phyloP scores from a whole-genome alignment of 2,797 vertebrate species.

The Triplophysa bombifrons region DNA sequence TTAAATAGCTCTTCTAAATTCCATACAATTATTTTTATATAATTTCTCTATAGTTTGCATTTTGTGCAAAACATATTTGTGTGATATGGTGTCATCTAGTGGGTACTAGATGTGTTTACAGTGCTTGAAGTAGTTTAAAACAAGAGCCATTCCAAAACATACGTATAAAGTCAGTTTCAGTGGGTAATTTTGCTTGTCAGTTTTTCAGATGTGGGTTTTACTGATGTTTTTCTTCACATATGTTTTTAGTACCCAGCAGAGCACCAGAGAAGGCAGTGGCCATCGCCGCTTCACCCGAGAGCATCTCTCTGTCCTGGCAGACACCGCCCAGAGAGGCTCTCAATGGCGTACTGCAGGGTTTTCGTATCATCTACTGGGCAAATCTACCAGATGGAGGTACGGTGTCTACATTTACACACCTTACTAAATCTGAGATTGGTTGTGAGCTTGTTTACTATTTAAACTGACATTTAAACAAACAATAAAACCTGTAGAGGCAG shows the following conservation, averaged over 20 bases:
- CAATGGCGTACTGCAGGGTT: conserved; percentile 95
- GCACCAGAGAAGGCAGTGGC: conserved; percentile 95
- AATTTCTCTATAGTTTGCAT: not conserved
- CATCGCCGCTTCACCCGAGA: conserved; percentile 89
- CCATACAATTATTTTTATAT: not conserved
- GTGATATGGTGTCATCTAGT: not conserved
- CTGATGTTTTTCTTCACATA: not conserved
- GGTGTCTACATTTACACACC: no score
- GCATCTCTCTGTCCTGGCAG: conserved; percentile 94
- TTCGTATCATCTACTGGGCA: conserved; percentile 97
- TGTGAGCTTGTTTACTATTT: no score
- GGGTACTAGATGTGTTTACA: not conserved
- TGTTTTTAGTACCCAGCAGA: conserved; percentile 86
- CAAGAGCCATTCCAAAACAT: not conserved
- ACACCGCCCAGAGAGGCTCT: conserved; percentile 90
- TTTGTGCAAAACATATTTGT: not conserved
- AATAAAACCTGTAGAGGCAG: no score
- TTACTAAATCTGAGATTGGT: no score
- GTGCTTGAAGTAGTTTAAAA: not conserved
- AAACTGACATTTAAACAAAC: no score
- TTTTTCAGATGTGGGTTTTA: not conserved
- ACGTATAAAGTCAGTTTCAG: not conserved
- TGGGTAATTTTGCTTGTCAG: not conserved
- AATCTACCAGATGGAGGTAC: conserved; percentile 96
- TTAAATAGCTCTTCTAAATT: not conserved